Evolutionary conservation across 2,888 invertebrate genomes (phyloP).

Genomic region (Linnaemya tessellans): DNA sequence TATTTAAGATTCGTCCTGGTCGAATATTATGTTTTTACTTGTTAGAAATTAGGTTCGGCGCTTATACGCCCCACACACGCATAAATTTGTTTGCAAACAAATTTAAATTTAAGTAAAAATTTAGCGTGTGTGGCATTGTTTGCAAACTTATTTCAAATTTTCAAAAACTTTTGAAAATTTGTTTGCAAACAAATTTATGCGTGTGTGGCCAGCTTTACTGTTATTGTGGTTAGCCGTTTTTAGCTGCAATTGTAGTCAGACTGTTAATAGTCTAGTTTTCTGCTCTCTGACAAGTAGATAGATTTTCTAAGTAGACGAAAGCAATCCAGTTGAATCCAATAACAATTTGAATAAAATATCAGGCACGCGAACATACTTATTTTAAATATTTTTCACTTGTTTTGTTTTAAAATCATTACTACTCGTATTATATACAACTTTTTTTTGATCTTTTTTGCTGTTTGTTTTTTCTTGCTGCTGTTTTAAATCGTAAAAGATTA

Average conservation of each 20-base stretch:
- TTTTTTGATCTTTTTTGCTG: slow-evolving; percentile 2
- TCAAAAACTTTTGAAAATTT: no score
- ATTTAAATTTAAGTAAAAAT: no score
- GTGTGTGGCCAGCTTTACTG: neutral
- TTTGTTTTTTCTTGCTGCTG: slow-evolving; percentile 20
- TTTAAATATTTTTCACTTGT: slow-evolving; percentile 28
- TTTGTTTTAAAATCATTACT: slow-evolving; percentile 39
- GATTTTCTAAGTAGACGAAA: slow-evolving; percentile 14
- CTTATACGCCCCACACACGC: no score
- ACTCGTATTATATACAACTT: no score
- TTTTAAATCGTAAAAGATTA: slow-evolving; percentile 11
- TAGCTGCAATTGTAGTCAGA: neutral
- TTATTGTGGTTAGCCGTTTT: neutral
- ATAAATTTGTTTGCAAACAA: no score
- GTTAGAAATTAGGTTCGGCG: no score
- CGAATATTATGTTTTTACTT: no score
- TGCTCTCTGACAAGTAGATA: neutral
- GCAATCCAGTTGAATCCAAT: slow-evolving; percentile 14
- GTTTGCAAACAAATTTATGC: neutral
- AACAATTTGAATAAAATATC: slow-evolving; percentile 13
- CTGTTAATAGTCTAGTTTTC: neutral
- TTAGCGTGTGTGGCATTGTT: no score
- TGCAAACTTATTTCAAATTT: no score
- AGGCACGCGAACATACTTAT: slow-evolving; percentile 10
- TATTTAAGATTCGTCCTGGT: no score